These are phyloP conservation scores for Cephus pulcher DNA, from an alignment of 2,888 invertebrate species.

Conservation along the genomic window DNA sequence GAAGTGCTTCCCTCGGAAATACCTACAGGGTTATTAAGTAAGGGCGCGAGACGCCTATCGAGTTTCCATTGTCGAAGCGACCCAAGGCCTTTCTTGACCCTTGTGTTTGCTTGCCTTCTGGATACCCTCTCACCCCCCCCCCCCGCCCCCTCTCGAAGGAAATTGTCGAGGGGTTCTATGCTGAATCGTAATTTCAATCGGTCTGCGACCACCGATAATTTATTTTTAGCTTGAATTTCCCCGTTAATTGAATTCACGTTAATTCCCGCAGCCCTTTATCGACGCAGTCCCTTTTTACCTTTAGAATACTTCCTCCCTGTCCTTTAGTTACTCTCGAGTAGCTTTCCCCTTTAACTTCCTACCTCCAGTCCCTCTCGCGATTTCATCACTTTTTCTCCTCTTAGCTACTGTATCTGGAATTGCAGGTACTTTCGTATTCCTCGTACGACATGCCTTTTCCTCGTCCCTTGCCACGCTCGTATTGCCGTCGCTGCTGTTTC, in stretches of 20 bases:
- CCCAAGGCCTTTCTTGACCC: constrained; percentile 11
- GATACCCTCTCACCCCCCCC: constrained; percentile 12
- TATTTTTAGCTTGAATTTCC: not conserved
- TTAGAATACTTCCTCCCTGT: not conserved
- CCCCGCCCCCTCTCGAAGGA: not conserved
- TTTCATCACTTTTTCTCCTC: not conserved
- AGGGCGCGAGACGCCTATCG: constrained; percentile 7
- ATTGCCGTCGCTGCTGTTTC: not conserved
- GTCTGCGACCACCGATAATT: not conserved
- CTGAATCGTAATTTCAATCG: not conserved
- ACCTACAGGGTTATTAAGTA: constrained; percentile 33
- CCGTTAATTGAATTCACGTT: not conserved
- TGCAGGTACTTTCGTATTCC: not conserved
- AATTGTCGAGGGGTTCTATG: not conserved
- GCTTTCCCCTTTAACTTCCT: not conserved
- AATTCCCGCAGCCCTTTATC: not conserved
- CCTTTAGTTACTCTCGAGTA: not conserved
- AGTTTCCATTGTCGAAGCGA: not conserved
- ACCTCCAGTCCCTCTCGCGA: not conserved
- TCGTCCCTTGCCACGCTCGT: not conserved
- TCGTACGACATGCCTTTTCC: not conserved
- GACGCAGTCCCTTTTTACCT: not conserved
- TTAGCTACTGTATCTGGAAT: not conserved
- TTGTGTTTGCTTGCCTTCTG: constrained; percentile 29
- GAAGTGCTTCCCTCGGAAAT: constrained; percentile 36